Percentiles rank a stretch among this genome's conserved stretches.
phyloP scores from a whole-genome alignment of 2,797 vertebrate species.

The Peromyscus aztecus region DNA sequence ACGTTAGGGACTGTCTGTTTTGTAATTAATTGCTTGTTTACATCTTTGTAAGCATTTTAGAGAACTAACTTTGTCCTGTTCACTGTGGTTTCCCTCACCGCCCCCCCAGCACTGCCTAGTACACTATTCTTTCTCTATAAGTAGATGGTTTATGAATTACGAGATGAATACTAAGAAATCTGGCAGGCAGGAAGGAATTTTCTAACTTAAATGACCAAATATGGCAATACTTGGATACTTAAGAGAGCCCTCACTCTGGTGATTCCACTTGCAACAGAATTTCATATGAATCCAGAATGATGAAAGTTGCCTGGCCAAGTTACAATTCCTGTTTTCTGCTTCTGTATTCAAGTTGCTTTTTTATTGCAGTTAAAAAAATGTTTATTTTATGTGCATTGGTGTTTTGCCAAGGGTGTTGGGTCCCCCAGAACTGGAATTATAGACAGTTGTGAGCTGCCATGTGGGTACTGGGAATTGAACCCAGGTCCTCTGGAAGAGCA shows the following conservation, averaged over 20 bases:
- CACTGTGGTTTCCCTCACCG: constrained; percentile 11
- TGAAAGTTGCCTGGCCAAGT: background rate
- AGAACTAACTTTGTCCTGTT: background rate
- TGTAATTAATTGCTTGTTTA: background rate
- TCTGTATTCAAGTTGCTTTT: background rate
- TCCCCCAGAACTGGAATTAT: too few relatives aligned
- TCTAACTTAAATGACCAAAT: background rate
- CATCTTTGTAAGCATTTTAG: background rate
- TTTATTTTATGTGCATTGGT: too few relatives aligned
- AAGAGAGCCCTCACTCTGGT: background rate
- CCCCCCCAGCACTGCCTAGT: accelerated
- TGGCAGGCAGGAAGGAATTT: background rate
- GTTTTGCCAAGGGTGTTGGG: too few relatives aligned
- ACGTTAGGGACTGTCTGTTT: background rate
- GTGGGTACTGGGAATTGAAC: too few relatives aligned
- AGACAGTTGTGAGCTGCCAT: too few relatives aligned
- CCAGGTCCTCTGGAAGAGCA: too few relatives aligned
- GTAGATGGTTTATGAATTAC: background rate
- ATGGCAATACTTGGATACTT: background rate
- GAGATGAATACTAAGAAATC: background rate
- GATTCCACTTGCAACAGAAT: background rate
- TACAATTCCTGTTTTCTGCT: background rate
- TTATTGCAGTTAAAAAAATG: background rate
- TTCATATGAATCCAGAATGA: background rate
- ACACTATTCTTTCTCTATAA: background rate